Conservation (phyloP, 2,797 vertebrate genomes). For the Gambelia wislizenii region DNA sequence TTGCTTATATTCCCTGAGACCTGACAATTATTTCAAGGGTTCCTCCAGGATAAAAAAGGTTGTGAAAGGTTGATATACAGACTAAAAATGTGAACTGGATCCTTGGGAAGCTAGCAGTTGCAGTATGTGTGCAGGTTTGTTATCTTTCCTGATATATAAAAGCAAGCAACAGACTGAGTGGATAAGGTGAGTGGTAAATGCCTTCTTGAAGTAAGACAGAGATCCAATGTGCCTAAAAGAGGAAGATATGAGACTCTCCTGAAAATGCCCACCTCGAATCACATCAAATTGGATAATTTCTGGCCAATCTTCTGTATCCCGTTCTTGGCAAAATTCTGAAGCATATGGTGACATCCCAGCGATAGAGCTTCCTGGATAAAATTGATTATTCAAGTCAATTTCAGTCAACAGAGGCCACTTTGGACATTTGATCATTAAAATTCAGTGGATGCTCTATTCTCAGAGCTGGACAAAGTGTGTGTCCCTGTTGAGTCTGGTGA, state of each 20-base stretch:
- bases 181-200: background rate
- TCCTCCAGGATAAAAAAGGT: too few species aligned
- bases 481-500: too few species aligned
- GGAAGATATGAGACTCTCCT: background rate
- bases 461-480: too few species aligned
- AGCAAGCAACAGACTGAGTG: background rate
- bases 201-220: background rate
- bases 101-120: background rate
- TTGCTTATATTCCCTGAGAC: background rate
- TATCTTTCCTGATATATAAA: background rate
- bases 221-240: background rate
- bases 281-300: background rate
- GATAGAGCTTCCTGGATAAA: too few species aligned
- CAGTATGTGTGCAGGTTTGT: background rate
- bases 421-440: too few species aligned
- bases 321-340: background rate
- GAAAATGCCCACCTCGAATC: background rate
- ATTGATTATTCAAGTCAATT: too few species aligned
- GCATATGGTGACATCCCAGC: too few species aligned
- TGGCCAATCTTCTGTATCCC: background rate
- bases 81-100: background rate
- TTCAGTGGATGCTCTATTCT: too few species aligned
- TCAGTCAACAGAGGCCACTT: too few species aligned
- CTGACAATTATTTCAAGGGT: too few species aligned
- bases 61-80: too few species aligned